Conservation (phyloP, 2,888 invertebrate species). For the Drosophila borealis region DNA sequence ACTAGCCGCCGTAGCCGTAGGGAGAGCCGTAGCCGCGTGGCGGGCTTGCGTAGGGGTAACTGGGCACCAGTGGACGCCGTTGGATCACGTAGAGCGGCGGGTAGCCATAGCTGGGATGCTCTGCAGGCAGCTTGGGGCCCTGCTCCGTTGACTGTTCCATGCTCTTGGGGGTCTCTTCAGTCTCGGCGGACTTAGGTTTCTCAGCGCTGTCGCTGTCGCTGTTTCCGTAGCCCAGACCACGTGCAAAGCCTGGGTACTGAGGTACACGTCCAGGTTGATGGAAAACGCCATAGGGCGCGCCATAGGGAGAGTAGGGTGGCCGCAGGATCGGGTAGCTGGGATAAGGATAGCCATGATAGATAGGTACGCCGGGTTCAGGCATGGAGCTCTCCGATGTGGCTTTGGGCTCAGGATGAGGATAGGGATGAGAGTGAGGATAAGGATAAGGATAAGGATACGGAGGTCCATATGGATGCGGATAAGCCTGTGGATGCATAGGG, state of each 20-base stretch:
- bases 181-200: slow-evolving; percentile 1
- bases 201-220: slow-evolving; percentile 10
- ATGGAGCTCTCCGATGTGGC: neutral
- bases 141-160: slow-evolving; percentile 12
- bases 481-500: neutral
- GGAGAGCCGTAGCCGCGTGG: slow-evolving; percentile 49
- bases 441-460: slow-evolving; percentile 17
- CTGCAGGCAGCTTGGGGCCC: slow-evolving; percentile 8
- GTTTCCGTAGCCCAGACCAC: slow-evolving; percentile 13
- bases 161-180: slow-evolving; percentile 1
- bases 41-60: slow-evolving; percentile 30
- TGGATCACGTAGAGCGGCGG: slow-evolving; percentile 49
- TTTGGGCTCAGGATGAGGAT: slow-evolving; percentile 4
- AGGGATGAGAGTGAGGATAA: neutral
- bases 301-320: slow-evolving; percentile 45
- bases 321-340: slow-evolving; percentile 22
- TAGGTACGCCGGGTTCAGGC: slow-evolving; percentile 10
- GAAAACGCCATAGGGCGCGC: neutral
- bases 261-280: neutral
- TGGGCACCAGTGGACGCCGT: slow-evolving; percentile 32
- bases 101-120: slow-evolving; percentile 40
- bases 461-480: slow-evolving; percentile 15
- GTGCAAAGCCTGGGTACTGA: slow-evolving; percentile 17
- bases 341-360: slow-evolving; percentile 16
- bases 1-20: slow-evolving; percentile 51